Conservation (phyloP, 2,797 vertebrate genomes). For the Labroides dimidiatus region DNA sequence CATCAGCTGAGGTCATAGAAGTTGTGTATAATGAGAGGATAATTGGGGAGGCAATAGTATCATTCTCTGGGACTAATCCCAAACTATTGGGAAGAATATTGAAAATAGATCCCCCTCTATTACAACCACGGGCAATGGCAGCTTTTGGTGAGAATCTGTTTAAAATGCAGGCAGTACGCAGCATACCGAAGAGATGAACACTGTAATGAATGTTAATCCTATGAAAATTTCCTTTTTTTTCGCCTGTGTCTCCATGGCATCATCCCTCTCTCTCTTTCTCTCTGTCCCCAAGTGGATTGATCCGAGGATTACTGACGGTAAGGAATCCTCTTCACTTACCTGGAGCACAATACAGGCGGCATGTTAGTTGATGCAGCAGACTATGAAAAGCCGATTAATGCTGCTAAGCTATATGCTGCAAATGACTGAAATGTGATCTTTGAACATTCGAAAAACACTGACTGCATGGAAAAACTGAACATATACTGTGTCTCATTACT, state of each 20-base stretch:
- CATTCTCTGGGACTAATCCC: slow-evolving; percentile 68
- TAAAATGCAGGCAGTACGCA: slow-evolving; percentile 68
- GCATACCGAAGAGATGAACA: slow-evolving; percentile 50
- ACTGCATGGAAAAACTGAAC: slow-evolving; percentile 19
- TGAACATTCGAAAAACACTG: neutral
- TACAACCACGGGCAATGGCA: slow-evolving; percentile 51
- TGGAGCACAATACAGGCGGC: slow-evolving; percentile 42
- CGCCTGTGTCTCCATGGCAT: slow-evolving; percentile 31
- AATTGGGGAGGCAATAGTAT: slow-evolving; percentile 56
- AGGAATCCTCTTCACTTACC: slow-evolving; percentile 56
- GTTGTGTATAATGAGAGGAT: slow-evolving; percentile 56
- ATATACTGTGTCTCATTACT: neutral
- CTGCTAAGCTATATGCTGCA: slow-evolving; percentile 23
- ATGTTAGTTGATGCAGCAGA: slow-evolving; percentile 22
- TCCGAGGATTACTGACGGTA: slow-evolving; percentile 54
- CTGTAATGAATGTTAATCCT: slow-evolving; percentile 81
- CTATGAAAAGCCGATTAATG: slow-evolving; percentile 42
- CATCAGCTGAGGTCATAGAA: slow-evolving; percentile 66
- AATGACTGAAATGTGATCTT: slow-evolving; percentile 29
- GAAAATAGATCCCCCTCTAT: slow-evolving; percentile 72
- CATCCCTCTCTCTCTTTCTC: slow-evolving; percentile 15
- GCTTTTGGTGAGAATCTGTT: slow-evolving; percentile 68
- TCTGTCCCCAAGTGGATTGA: slow-evolving; percentile 50
- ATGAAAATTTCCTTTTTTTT: slow-evolving; percentile 44
- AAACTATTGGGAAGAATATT: slow-evolving; percentile 68